These are phyloP conservation scores for Platygyra sinensis DNA, from an alignment of 64 coral and sea anemone species.

Conservation along the genomic window DNA sequence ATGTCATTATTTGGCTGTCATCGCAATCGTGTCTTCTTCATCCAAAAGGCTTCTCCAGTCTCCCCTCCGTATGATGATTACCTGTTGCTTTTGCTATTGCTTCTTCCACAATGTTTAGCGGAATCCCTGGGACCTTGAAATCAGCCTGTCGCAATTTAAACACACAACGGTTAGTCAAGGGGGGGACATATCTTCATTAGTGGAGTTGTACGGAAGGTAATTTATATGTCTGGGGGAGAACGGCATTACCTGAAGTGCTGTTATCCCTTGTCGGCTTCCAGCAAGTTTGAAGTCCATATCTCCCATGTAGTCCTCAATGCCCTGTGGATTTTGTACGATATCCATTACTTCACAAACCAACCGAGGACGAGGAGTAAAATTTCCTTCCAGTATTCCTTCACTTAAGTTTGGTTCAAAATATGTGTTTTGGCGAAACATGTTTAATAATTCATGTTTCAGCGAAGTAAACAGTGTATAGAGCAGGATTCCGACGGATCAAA, in stretches of 20 bases:
- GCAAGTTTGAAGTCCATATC: conserved; percentile 99
- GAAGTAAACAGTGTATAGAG: too few species aligned
- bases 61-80: background rate
- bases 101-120: conserved; percentile 69
- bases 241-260: conserved; percentile 74
- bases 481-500: too few species aligned
- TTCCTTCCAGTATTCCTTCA: too few species aligned
- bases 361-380: too few species aligned
- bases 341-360: background rate
- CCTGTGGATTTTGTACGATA: conserved; percentile 38
- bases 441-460: too few species aligned
- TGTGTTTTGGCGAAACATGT: too few species aligned
- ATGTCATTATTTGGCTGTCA: too few species aligned
- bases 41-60: too few species aligned
- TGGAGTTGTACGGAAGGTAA: background rate
- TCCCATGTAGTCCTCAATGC: conserved; percentile 95
- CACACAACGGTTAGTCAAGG: background rate
- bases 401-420: too few species aligned
- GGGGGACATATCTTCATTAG: background rate
- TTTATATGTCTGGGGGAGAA: too few species aligned
- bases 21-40: too few species aligned
- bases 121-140: conserved; percentile 82
- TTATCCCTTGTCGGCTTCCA: conserved; percentile 89
- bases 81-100: conserved; percentile 56
- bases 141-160: conserved; percentile 50